Evolutionary conservation across 2,797 vertebrate genomes (phyloP).

Genomic region (Prunella strophiata): DNA sequence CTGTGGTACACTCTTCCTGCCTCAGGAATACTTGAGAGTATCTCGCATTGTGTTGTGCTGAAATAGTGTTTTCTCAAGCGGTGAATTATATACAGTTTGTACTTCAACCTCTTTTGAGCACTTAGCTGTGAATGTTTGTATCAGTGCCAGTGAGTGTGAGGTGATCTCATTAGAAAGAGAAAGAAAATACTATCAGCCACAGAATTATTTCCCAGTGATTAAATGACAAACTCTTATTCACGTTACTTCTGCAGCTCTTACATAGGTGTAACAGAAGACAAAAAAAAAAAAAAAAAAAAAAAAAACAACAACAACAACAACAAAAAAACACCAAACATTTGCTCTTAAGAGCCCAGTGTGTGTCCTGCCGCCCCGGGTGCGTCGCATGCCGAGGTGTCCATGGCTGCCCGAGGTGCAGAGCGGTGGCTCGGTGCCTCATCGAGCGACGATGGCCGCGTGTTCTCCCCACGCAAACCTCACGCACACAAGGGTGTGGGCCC

Average conservation of each 20-base stretch:
- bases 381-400: fast-evolving
- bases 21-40: conserved; percentile 74
- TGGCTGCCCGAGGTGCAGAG: fast-evolving
- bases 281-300: no score
- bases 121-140: conserved; percentile 75
- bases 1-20: conserved; percentile 64
- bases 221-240: conserved; percentile 37
- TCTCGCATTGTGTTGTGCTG: conserved; percentile 72
- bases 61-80: conserved; percentile 72
- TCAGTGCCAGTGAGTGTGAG: conserved; percentile 70
- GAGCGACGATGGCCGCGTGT: fast-evolving
- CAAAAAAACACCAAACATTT: neutral
- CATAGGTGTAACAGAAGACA: neutral
- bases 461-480: neutral
- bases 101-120: conserved; percentile 74
- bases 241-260: neutral
- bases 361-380: fast-evolving
- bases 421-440: neutral
- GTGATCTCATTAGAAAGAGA: conserved; percentile 75
- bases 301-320: fast-evolving
- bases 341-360: fast-evolving
- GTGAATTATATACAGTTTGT: conserved; percentile 77
- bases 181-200: conserved; percentile 67
- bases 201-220: conserved; percentile 57
- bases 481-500: fast-evolving